Conservation (phyloP, 2,797 vertebrate species). For the Gobionotothen gibberifrons region DNA sequence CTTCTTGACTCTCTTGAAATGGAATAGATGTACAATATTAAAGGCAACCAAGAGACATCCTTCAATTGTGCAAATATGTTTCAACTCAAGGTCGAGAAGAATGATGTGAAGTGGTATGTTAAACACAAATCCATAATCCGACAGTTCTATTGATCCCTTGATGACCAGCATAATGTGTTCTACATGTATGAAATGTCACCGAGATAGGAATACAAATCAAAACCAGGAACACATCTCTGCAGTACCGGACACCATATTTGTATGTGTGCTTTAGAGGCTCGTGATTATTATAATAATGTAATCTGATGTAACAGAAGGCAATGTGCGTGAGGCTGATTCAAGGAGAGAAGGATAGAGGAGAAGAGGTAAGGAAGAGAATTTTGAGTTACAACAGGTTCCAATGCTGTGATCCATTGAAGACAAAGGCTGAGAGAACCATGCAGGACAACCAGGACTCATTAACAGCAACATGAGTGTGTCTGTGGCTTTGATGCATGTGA, state of each 20-base stretch:
- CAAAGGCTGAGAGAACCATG: conserved; percentile 25
- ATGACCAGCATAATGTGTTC: neutral
- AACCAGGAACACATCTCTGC: neutral
- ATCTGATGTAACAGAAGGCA: conserved; percentile 82
- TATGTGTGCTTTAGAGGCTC: conserved; percentile 21
- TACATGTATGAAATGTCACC: neutral
- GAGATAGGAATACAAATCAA: conserved; percentile 6
- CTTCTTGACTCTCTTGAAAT: neutral
- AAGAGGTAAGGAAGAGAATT: conserved; percentile 16
- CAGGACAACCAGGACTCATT: conserved; percentile 27
- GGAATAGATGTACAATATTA: too few species aligned
- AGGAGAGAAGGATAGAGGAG: conserved; percentile 31
- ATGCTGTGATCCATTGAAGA: conserved; percentile 32
- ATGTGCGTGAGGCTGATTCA: conserved; percentile 47
- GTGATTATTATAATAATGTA: conserved; percentile 61
- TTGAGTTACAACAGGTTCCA: conserved; percentile 27
- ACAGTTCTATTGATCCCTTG: neutral
- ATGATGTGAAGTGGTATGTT: neutral
- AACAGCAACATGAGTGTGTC: neutral
- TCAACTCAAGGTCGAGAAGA: neutral
- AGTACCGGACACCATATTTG: neutral
- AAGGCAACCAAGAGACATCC: neutral
- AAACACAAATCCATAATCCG: neutral
- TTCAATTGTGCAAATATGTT: neutral
- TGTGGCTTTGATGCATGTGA: conserved; percentile 6